Evolutionary conservation across 2,888 invertebrate species (phyloP), one percentile per base, ranked within the genome.

Genomic region (Eutolmus rufibarbis): DNA sequence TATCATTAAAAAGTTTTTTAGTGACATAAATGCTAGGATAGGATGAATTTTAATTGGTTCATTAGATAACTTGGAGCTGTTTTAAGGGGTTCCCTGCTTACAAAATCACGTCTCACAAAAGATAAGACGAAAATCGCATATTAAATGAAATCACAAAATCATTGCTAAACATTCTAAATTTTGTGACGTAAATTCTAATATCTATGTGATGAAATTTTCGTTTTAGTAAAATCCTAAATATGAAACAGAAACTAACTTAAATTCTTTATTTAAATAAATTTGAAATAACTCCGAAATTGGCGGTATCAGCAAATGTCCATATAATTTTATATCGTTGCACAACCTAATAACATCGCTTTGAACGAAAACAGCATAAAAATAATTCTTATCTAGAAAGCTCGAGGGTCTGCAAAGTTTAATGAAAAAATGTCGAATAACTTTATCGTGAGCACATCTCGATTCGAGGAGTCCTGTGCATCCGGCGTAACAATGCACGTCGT

Each of bases 371-470:
- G 66, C 66, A 66, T 66, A 66, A 66, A 19, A 66, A 66, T 66
- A 66, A 66, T 66, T 66, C 66, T 66, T 66, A 66, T 66, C 66
- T 66, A 28, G 66, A 66, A 56, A 66, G 28, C 66, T 66, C 28
- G 12, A 66, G 66, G 28, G 66, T 66, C 23, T 66, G 28, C 66
- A 66, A 66, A 66, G 66, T 85, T 85, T 74, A 74, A 74, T 74
- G 74, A 74, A 43, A 46, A 74, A 34, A 85, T 85, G 7, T 85
- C 40, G 74, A 74, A 85, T 85, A 34, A 66, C 43, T 74, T 85
- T 85, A 85, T 82, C 82, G 31, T 7, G 57, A 57, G 56, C 31
- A 85, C 28, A 85, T 85, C 74, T 85, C 74, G 23, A 43, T 46
- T 74, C 46, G 28, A 28, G 31, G 28, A 43, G 46, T 46, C 43